Evolutionary conservation across 2,888 invertebrate genomes (phyloP), one percentile per base, ranked within the genome.

Genomic region (Gerris lacustris): DNA sequence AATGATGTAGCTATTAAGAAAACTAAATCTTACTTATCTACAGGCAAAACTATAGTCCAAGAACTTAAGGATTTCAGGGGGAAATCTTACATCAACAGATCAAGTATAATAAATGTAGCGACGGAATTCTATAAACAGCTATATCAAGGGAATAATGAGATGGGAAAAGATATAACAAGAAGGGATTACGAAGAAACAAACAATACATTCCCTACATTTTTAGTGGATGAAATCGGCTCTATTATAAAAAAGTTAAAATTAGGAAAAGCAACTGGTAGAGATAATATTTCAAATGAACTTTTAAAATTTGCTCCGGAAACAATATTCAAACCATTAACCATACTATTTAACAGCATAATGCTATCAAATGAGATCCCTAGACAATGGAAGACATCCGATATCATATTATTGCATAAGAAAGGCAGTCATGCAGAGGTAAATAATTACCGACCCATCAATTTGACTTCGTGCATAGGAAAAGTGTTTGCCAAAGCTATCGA

Each of bases 391-490:
- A 5, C 5, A 31, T 15, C 47, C 31, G 31, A 63, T 68, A 63
- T 55, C 9, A 44, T 70, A 66, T 11, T 55, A 55, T 7, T 68
- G 45, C 62, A 18, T 6, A 69, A 69, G 44, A 66, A 69, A 68
- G 43, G 47, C 11, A 31, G 68, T 11, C 68, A 66, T 11, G 44
- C 66, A 44, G 73, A 75, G 55, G 73, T 76, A 62, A 73, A 72
- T 6, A 76, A 76, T 44, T 76, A 75, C 63, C 71, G 76, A 69
- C 76, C 76, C 5, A 77, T 76, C 11, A 71, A 74, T 43, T 44
- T 77, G 7, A 74, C 73, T 69, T 72, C 75, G 7, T 73, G 73
- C 47, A 43, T 76, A 5, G 76, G 75, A 69, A 77, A 77, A 74
- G 45, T 77, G 2, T 77, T 77, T 55, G 72, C 75, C 6, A 77